phyloP scores from a whole-genome alignment of 2,113 vertebrate species.

The Onychorhynchus coronatus region DNA sequence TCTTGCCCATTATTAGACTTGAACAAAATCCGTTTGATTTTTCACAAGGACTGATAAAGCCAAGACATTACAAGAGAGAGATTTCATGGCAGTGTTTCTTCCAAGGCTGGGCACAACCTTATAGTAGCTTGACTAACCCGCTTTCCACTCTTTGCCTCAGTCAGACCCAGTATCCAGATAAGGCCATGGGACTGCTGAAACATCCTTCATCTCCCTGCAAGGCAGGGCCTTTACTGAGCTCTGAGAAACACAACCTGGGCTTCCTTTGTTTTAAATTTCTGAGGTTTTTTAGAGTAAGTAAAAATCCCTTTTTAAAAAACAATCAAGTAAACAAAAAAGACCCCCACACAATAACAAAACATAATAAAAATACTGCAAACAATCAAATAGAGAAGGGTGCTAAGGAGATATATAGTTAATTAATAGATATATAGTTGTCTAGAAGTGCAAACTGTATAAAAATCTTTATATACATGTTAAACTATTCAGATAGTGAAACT shows the following conservation, averaged over 20 bases:
- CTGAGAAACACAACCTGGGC: background rate
- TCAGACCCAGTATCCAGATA: background rate
- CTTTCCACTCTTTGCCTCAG: background rate
- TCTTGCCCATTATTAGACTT: background rate
- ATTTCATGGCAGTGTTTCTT: background rate
- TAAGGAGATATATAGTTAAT: background rate
- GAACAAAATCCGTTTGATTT: background rate
- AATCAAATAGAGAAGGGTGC: background rate
- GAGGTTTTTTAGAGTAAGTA: background rate
- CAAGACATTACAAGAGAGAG: background rate
- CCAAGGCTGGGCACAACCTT: background rate
- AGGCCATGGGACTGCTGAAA: background rate
- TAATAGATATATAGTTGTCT: background rate
- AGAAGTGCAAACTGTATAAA: background rate
- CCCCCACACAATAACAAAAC: background rate
- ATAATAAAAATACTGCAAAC: too few species aligned
- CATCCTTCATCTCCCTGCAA: rapidly evolving
- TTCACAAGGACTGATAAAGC: background rate
- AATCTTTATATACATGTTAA: background rate
- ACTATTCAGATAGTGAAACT: too few species aligned
- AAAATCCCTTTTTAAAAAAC: background rate
- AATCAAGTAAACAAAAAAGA: background rate
- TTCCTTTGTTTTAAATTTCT: background rate
- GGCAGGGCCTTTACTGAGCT: background rate
- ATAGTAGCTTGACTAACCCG: background rate